Evolutionary conservation across 2,113 vertebrate genomes (phyloP), one percentile per base, ranked within the genome.

Genomic region (Otocyon megalotis): DNA sequence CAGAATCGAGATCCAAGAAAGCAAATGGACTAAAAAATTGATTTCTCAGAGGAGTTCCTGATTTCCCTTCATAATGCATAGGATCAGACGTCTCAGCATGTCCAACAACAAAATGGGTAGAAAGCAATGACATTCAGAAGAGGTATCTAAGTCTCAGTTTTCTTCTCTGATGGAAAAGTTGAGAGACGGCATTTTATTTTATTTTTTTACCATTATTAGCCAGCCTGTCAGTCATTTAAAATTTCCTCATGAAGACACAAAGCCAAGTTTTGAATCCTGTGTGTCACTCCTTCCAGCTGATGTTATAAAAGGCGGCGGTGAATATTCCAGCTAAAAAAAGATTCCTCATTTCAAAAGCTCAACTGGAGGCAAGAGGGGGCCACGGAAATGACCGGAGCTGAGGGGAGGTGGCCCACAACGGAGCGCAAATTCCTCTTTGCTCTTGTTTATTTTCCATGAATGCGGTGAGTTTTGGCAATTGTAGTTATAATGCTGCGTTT

Each of bases 141-240:
- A 48, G 71, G 0, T 48, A 58, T 82, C 63, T 37, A 67, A 95
- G 71, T 50, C 94, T 69, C 5, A 3, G 13, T 74, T 97, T 83
- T 62, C 65, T 16, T 82, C 85, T 96, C 54, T 9, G 8, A 30
- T 79, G 80, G 71, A 91, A 76, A 88, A 60, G 67, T 20, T 43
- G 30, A 72, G 71, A 71, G 50, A 37, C 0, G 7, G 74, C 74
- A 30, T 95, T 63, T 43, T 85, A 91, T 77, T 97, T 88, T 83
- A 92, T 88, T 77, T 97, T 88, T 83, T 93, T 88, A 79, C 69
- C 37, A 81, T 92, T 95, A 89, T 96, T 95, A 97, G 69, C 28
- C 72, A 24, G 4, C 35, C 97, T 93, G 17, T 54, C 62, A 97
- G 62, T 93, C 88, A 97, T n/a, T 76, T 62, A 96, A 90, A 58